Evolutionary conservation across 2,113 vertebrate species (phyloP).

Genomic region (Amia ocellicauda): DNA sequence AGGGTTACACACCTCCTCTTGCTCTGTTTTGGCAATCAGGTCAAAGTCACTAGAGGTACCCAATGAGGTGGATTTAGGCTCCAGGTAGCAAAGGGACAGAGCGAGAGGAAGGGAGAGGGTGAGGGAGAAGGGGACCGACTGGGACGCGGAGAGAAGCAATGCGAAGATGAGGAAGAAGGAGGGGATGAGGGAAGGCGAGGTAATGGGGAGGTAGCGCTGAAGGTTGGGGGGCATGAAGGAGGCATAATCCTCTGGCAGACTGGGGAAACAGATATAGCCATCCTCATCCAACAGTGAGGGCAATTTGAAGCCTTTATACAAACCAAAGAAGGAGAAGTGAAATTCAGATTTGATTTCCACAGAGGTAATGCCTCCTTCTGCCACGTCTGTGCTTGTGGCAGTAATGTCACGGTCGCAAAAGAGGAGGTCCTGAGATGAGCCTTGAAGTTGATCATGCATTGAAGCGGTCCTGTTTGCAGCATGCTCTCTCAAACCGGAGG

Average conservation of each 20-base stretch:
- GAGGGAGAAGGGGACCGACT: conserved; percentile 82
- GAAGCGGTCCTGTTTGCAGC: conserved; percentile 17
- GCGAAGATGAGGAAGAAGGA: conserved; percentile 80
- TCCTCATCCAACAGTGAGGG: conserved; percentile 68
- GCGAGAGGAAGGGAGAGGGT: conserved; percentile 85
- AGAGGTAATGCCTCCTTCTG: conserved; percentile 24
- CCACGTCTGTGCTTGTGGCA: background rate
- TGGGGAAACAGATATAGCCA: conserved; percentile 68
- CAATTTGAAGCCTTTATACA: conserved; percentile 55
- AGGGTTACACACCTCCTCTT: conserved; percentile 79
- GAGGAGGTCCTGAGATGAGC: background rate
- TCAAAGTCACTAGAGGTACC: conserved; percentile 55
- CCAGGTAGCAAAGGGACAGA: conserved; percentile 86
- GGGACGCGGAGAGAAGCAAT: conserved; percentile 85
- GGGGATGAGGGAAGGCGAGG: conserved; percentile 76
- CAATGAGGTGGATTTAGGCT: conserved; percentile 70
- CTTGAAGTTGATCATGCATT: background rate
- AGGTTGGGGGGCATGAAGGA: conserved; percentile 64
- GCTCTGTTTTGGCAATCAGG: conserved; percentile 66
- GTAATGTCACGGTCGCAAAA: background rate
- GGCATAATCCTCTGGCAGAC: conserved; percentile 70
- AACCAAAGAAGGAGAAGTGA: conserved; percentile 49
- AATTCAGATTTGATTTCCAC: conserved; percentile 32
- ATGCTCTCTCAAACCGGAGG: conserved; percentile 27
- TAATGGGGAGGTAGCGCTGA: conserved; percentile 63